A percentile compares a stretch with the other conserved stretches of the same genome.
These are phyloP conservation scores for Atherix ibis DNA, from an alignment of 2,888 invertebrate genomes.

Conservation along the genomic window DNA sequence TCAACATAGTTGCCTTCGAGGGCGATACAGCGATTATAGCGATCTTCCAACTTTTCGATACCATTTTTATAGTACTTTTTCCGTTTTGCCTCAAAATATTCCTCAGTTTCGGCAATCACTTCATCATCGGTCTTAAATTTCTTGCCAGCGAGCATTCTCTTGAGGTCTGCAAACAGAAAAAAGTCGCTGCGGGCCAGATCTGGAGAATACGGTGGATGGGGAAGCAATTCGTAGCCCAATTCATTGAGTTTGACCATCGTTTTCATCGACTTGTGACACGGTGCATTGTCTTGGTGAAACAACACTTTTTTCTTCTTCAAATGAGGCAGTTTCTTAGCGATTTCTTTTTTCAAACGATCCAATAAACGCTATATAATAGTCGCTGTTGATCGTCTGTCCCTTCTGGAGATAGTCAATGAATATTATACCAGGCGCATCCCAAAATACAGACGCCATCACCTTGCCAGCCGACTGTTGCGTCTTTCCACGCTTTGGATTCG, in stretches of 20 bases:
- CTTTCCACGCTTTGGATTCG: no score
- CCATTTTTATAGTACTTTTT: neutral
- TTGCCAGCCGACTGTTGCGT: no score
- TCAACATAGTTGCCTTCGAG: neutral
- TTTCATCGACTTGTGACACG: neutral
- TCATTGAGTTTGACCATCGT: neutral
- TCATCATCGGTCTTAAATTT: slow-evolving; percentile 1
- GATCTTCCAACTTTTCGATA: neutral
- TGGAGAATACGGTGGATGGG: slow-evolving; percentile 1
- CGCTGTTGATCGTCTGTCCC: no score
- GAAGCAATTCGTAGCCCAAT: slow-evolving; percentile 1
- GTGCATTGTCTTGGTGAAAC: no score
- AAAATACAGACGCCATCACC: no score
- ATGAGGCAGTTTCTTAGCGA: no score
- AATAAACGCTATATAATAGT: no score
- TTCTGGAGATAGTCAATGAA: no score
- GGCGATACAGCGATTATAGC: no score
- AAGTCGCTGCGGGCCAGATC: neutral
- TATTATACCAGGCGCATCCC: no score
- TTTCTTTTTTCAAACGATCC: no score
- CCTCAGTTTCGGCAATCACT: neutral
- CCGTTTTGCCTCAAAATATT: neutral
- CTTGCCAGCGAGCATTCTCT: slow-evolving; percentile 1
- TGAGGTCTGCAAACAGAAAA: slow-evolving; percentile 1
- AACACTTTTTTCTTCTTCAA: no score